Evolutionary conservation across 2,113 vertebrate genomes (phyloP), one percentile per base, ranked within the genome.

Genomic region (Mola mola): DNA sequence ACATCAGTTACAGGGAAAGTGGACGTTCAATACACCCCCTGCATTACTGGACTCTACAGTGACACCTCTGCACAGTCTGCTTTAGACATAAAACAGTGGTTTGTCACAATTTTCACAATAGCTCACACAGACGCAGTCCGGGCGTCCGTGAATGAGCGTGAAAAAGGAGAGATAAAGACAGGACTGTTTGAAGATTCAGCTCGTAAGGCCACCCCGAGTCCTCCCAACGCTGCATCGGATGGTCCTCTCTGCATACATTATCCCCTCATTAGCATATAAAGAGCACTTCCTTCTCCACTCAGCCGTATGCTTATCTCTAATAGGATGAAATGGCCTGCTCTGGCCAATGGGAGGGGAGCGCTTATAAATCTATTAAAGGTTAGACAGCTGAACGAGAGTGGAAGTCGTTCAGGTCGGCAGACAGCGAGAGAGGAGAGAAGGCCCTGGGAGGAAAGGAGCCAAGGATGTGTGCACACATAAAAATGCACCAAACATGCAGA

Each of bases 261-360:
- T 38, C 56, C 67, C 24, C 50, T 77, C 41, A 88, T 89, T 90
- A 87, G 78, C 89, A 89, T 90, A 88, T 88, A 89, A 88, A 88
- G 82, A 87, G 86, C 83, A 83, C 86, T 86, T 88, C 78, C 81
- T 84, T 61, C 79, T 74, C 78, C 80, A 88, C 81, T 87, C 84
- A 75, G 73, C 75, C 78, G 16, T 83, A 87, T 81, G 84, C 78
- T 88, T 86, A 88, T 87, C 78, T 81, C 51, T 87, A 86, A 86
- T 82, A 82, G 79, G 86, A 88, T 84, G 77, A 89, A 78, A 83
- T 68, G 70, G 75, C 49, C 78, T 49, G 49, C 42, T 61, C 51
- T 61, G 72, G 63, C 85, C 87, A 87, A 86, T 84, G 76, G 72
- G 72, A 84, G 58, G 41, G 46, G 29, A 56, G 81, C 34, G 4